A percentile compares a stretch with the other conserved stretches of the same genome.
These are phyloP conservation scores for Hyposoter dolosus DNA, from an alignment of 2,888 invertebrate species.

Conservation along the genomic window DNA sequence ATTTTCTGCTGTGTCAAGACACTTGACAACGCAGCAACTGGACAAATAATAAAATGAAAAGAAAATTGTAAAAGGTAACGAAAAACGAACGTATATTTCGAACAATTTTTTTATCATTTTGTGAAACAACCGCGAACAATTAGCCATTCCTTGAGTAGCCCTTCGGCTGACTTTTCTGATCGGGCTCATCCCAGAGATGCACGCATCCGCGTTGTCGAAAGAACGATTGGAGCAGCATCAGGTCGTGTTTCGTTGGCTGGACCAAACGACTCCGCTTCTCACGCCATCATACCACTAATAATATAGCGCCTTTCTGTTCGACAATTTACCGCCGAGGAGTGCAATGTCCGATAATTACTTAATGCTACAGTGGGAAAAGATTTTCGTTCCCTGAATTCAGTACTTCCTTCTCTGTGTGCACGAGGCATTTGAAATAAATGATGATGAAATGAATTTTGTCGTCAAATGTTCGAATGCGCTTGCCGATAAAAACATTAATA, in stretches of 20 bases:
- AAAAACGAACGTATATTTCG: not conserved
- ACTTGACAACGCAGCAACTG: not conserved
- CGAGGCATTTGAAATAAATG: not conserved
- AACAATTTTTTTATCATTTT: not conserved
- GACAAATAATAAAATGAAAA: not conserved
- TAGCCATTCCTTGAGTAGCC: not conserved
- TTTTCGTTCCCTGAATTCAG: not conserved
- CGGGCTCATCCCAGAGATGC: not conserved
- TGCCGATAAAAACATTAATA: not conserved
- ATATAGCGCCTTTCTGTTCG: constrained; percentile 7
- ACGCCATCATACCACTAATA: not conserved
- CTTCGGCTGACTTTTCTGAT: too few relatives aligned
- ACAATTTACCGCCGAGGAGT: not conserved
- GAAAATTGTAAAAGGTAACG: not conserved
- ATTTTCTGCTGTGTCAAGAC: not conserved
- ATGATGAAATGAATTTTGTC: not conserved
- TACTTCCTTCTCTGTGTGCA: not conserved
- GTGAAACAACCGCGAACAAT: not conserved
- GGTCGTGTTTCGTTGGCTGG: not conserved
- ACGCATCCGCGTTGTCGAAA: not conserved
- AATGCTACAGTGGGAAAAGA: not conserved
- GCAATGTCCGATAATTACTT: not conserved
- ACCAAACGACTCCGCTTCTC: constrained; percentile 3
- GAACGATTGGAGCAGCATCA: not conserved
- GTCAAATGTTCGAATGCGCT: not conserved